Evolutionary conservation across 2,888 invertebrate genomes (phyloP), one percentile per base, ranked within the genome.

Genomic region (Bellardia bayeri): DNA sequence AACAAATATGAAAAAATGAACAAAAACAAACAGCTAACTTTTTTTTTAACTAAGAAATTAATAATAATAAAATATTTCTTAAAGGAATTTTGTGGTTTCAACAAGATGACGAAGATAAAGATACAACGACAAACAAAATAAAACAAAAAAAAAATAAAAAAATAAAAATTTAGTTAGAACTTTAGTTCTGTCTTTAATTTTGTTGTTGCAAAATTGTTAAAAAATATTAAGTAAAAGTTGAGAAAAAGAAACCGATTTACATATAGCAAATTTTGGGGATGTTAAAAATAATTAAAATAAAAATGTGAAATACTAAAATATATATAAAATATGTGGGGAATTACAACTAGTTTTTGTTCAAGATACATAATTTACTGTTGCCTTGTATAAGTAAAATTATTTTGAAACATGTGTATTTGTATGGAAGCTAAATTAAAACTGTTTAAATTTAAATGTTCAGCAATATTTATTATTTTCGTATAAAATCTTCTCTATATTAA

Each of bases 21-120:
- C 61, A 58, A 42, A 8, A 71, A 58, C 8, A 81, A 14, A 16
- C 14, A 68, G 51, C 9, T 66, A 83, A 83, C 51, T 85, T 87
- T 82, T 87, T 82, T 82, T 81, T 82, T 51, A 71, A 85, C 74
- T 68, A 78, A 69, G 69, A 87, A 87, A 87, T 87, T 87, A 87
- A 87, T 87, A 85, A 87, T 85, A 85, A 85, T 79, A 79, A 82
- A 82, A 85, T 79, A 75, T 87, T 81, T 87, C 87, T 84, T 81
- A 49, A 75, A 81, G 85, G 75, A 85, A 85, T 84, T 81, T 85
- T 79, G 85, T 81, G 84, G 84, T 58, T 78, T 80, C 78, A 82
- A 82, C 58, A 78, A 72, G 33, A 78, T 69, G 74, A 68, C 74
- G 49, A 71, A 69, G 56, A 80, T 74, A 58, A 68, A 51, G 42